A percentile compares a stretch with the other conserved stretches of the same genome.
These are phyloP conservation scores for Aquatica leii DNA, from an alignment of 2,888 invertebrate species.

Conservation along the genomic window DNA sequence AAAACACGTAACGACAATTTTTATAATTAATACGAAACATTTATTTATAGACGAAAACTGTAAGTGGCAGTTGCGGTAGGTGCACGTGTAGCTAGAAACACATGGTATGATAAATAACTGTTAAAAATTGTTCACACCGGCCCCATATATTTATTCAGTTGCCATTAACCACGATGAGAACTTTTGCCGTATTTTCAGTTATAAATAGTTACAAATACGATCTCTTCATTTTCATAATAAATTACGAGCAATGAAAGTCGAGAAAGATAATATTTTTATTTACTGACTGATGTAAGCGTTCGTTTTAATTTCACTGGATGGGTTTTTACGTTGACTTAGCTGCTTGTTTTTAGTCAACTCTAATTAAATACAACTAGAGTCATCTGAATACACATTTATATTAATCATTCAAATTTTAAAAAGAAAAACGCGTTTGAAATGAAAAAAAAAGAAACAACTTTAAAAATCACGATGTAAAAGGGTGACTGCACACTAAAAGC, in stretches of 20 bases:
- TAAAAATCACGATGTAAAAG: neutral
- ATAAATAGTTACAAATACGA: neutral
- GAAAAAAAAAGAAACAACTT: neutral
- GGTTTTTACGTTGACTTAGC: conserved; percentile 23
- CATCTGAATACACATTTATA: conserved; percentile 14
- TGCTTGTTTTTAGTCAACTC: conserved; percentile 16
- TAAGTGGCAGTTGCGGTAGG: conserved; percentile 30
- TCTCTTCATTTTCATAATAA: too few relatives aligned
- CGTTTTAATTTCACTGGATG: conserved; percentile 25
- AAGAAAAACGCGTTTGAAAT: neutral
- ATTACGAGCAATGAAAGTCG: too few relatives aligned
- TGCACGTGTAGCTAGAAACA: conserved; percentile 38
- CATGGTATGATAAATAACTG: conserved; percentile 43
- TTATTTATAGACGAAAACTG: too few relatives aligned
- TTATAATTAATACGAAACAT: too few relatives aligned
- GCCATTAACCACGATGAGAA: conserved; percentile 16
- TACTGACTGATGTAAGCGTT: conserved; percentile 35
- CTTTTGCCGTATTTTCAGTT: neutral
- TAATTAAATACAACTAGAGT: conserved; percentile 19
- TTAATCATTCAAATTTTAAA: conserved; percentile 4
- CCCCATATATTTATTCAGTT: conserved; percentile 46
- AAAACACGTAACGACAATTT: too few relatives aligned
- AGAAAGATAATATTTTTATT: conserved; percentile 39
- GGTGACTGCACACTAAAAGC: conserved; percentile 18
- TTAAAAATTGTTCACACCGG: conserved; percentile 45